Conservation (phyloP, 1,140 invertebrate species). For the Brachionus plicatilis region DNA sequence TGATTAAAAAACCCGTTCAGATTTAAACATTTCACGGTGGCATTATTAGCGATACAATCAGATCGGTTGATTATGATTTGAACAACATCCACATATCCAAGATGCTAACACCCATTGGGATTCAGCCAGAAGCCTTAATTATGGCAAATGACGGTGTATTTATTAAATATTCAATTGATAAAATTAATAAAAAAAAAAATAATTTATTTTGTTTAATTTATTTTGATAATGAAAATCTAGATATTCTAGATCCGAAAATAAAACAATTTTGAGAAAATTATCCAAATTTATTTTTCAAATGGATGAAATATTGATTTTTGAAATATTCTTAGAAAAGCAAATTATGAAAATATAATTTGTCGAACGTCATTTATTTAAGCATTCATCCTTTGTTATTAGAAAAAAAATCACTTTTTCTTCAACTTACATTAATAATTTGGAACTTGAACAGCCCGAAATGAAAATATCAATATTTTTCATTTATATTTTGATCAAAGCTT, state of each 20-base stretch:
- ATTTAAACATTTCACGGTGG: conserved; percentile 48
- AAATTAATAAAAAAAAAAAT: too few relatives aligned
- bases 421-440: neutral
- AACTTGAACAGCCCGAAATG: neutral
- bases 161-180: conserved; percentile 41
- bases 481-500: neutral
- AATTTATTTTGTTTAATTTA: too few relatives aligned
- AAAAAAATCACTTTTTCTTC: neutral
- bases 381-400: neutral
- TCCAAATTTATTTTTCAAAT: neutral
- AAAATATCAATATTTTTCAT: neutral
- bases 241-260: neutral
- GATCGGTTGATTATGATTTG: conserved; percentile 48
- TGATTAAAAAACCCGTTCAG: conserved; percentile 44
- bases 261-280: neutral
- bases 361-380: neutral
- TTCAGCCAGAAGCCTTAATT: conserved; percentile 49
- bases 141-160: conserved; percentile 49
- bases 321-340: neutral
- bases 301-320: neutral
- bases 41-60: conserved; percentile 45
- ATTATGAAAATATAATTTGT: neutral
- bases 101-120: conserved; percentile 52
- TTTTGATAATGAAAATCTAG: too few relatives aligned
- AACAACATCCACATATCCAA: conserved; percentile 48